Conservation (phyloP, 2,113 vertebrate genomes). For the Boleophthalmus pectinirostris region DNA sequence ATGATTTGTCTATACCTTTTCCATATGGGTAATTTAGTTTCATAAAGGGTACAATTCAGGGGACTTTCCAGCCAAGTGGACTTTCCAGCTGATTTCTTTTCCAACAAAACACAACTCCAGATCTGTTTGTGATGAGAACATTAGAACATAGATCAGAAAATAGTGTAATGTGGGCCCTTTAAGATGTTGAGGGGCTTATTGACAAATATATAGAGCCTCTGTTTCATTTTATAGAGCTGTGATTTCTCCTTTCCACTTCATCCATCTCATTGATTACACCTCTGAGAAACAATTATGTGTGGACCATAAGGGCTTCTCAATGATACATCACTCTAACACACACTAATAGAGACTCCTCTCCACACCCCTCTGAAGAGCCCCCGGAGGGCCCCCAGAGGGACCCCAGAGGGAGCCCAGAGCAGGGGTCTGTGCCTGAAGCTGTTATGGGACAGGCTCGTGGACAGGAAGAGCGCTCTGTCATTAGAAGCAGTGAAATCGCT, state of each 20-base stretch:
- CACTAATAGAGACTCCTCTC: slow-evolving; percentile 25
- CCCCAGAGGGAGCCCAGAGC: slow-evolving; percentile 13
- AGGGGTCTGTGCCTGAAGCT: slow-evolving; percentile 34
- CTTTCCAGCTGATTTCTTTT: no score
- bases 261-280: slow-evolving; percentile 20
- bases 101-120: no score
- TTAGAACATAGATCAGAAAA: no score
- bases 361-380: neutral
- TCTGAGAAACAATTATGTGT: slow-evolving; percentile 39
- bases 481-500: slow-evolving; percentile 6
- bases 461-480: neutral
- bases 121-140: no score
- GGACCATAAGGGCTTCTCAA: neutral
- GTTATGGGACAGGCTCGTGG: slow-evolving; percentile 8
- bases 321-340: slow-evolving; percentile 12
- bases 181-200: no score
- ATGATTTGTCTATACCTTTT: no score
- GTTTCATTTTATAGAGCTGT: neutral
- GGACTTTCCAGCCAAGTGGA: no score
- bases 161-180: no score
- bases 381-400: no score
- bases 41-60: no score
- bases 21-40: no score
- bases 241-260: neutral
- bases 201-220: neutral